Conservation (phyloP, 2,113 vertebrate genomes). For the Bagarius yarrelli region DNA sequence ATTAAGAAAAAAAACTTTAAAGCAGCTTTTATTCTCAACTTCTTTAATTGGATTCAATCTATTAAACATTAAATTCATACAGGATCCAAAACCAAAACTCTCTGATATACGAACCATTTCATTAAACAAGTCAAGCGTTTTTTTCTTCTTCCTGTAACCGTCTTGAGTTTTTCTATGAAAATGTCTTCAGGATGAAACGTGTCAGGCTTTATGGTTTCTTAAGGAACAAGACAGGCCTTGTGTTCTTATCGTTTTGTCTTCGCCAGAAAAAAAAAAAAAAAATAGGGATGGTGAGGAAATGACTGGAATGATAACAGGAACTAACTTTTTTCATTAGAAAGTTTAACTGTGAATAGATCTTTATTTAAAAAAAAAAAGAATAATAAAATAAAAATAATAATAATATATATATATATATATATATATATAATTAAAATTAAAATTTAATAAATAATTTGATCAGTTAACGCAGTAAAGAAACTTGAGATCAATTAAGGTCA, state of each 20-base stretch:
- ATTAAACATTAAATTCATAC: not conserved
- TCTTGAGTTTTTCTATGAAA: no score
- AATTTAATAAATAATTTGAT: no score
- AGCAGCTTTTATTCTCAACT: not conserved
- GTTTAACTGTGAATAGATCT: no score
- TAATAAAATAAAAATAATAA: no score
- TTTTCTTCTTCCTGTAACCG: no score
- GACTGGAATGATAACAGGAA: not conserved
- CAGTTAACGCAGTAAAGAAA: no score
- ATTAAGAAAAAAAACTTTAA: not conserved
- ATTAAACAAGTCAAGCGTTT: no score
- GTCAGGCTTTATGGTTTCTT: not conserved
- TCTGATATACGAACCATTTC: no score
- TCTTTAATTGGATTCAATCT: not conserved
- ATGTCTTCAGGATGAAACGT: not conserved
- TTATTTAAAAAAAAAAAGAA: no score
- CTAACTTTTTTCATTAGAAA: not conserved
- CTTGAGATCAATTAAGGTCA: no score
- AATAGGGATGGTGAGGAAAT: not conserved
- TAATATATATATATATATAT: no score
- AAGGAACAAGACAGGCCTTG: not conserved
- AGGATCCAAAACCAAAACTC: not conserved
- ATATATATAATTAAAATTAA: no score
- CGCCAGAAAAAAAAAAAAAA: not conserved
- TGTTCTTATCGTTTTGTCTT: not conserved